These are phyloP conservation scores for Xiphophorus hellerii DNA, from an alignment of 2,113 vertebrate species.

Conservation along the genomic window DNA sequence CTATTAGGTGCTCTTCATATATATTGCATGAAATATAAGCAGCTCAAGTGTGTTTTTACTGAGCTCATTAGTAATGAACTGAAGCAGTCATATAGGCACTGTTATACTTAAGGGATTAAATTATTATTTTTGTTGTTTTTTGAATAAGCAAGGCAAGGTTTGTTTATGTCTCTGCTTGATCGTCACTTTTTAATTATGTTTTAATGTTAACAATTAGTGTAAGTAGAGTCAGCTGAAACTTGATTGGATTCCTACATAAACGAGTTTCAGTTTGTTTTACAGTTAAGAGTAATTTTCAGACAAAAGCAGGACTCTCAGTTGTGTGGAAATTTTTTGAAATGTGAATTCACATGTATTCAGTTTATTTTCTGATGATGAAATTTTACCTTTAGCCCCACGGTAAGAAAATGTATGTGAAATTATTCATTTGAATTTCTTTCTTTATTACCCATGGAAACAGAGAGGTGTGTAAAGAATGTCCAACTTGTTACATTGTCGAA, in stretches of 20 bases:
- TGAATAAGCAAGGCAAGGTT: constrained; percentile 60
- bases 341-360: background rate
- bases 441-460: background rate
- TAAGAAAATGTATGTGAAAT: background rate
- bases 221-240: constrained; percentile 79
- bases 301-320: background rate
- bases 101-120: constrained; percentile 55
- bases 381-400: background rate
- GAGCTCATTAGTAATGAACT: constrained; percentile 62
- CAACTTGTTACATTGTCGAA: background rate
- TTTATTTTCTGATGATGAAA: background rate
- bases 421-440: background rate
- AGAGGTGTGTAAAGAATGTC: background rate
- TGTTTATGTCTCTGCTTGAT: constrained; percentile 71
- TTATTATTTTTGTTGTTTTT: constrained; percentile 63
- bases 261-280: background rate
- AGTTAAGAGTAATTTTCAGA: background rate
- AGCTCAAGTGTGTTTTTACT: constrained; percentile 17
- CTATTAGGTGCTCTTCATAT: constrained; percentile 17
- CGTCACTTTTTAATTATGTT: constrained; percentile 83
- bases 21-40: constrained; percentile 15
- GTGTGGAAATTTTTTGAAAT: background rate
- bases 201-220: constrained; percentile 84
- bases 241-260: constrained; percentile 59
- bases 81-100: constrained; percentile 38